Base-by-base conservation (phyloP, 2,888 invertebrate species). In the Peribatodes rhomboidaria region DNA sequence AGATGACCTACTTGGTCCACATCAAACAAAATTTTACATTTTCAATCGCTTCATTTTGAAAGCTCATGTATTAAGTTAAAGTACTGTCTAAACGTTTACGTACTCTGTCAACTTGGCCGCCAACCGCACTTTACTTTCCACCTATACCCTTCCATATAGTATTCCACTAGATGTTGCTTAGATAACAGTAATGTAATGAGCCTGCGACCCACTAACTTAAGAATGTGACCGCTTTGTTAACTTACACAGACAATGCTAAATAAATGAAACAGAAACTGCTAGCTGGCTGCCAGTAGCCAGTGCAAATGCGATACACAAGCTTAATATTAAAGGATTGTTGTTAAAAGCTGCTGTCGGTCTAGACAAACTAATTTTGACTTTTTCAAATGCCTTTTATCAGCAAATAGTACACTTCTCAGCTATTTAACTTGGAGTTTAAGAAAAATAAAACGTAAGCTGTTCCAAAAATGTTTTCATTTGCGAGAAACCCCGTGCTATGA, bases 121-220 rank as follows among this genome's bases (percentile, higher is more conserved):
- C 76, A 74, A 78, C 82, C 80, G 83, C 85, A 80, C 82, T 84
- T 83, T 82, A 82, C 83, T 81, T 78, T 70, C 78, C 78, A 79
- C 76, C 78, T 76, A 78, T 54, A 60, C 77, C 79, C 78, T 79
- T 76, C 74, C 72, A 72, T 78, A 78, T 52, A 61, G 60, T 65
- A 65, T 65, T 56, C 65, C 74, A 75, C 74, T 74, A 81, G 71
- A 79, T 78, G 79, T 77, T 71, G 75, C 73, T 77, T 73, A 84
- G 86, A 89, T 86, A 88, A 87, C 85, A 86, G 83, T 87, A 65
- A 65, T 85, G 81, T 87, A 87, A 88, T 83, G 83, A 82, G 80
- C 79, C 76, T 77, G 81, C 74, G 81, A 81, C 78, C 80, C 77
- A 78, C 73, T 84, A 84, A 68, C 66, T 71, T 62, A 55, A 68